Conservation (phyloP, 1,140 invertebrate species). For the Varroa destructor region DNA sequence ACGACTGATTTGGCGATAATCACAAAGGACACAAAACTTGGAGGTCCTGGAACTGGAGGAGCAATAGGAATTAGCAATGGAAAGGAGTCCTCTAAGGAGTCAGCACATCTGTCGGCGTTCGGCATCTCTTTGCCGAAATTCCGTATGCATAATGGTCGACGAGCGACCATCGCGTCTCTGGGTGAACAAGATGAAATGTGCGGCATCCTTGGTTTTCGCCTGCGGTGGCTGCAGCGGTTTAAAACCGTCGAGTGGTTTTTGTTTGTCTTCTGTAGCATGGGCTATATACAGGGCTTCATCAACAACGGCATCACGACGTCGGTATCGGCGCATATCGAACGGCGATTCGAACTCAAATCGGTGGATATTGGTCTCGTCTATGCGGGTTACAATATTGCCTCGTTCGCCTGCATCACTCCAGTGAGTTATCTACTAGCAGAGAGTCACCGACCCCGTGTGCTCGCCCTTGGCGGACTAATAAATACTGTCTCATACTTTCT, state of each 20-base stretch:
- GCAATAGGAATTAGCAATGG: too few species aligned
- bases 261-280: slow-evolving; percentile 27
- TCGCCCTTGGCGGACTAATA: slow-evolving; percentile 13
- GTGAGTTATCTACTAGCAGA: slow-evolving; percentile 19
- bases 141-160: neutral
- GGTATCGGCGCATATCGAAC: slow-evolving; percentile 21
- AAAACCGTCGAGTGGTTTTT: slow-evolving; percentile 20
- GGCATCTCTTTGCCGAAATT: slow-evolving; percentile 19
- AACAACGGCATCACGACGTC: slow-evolving; percentile 26
- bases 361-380: slow-evolving; percentile 18
- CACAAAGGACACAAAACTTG: too few species aligned
- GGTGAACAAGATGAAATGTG: slow-evolving; percentile 21
- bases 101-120: slow-evolving; percentile 4
- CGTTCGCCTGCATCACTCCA: slow-evolving; percentile 25
- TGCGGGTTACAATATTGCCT: slow-evolving; percentile 21
- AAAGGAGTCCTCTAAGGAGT: too few species aligned
- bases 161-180: slow-evolving; percentile 17
- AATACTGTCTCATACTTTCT: slow-evolving; percentile 24
- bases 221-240: slow-evolving; percentile 1
- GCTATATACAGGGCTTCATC: slow-evolving; percentile 26
- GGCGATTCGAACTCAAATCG: slow-evolving; percentile 26
- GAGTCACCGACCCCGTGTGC: slow-evolving; percentile 9
- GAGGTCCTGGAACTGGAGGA: too few species aligned
- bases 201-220: slow-evolving; percentile 2
- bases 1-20: too few species aligned